A percentile compares a stretch with the other conserved stretches of the same genome.
Evolutionary conservation across 2,797 vertebrate genomes (phyloP).

Genomic region (Phrynocephalus guinanensis): DNA sequence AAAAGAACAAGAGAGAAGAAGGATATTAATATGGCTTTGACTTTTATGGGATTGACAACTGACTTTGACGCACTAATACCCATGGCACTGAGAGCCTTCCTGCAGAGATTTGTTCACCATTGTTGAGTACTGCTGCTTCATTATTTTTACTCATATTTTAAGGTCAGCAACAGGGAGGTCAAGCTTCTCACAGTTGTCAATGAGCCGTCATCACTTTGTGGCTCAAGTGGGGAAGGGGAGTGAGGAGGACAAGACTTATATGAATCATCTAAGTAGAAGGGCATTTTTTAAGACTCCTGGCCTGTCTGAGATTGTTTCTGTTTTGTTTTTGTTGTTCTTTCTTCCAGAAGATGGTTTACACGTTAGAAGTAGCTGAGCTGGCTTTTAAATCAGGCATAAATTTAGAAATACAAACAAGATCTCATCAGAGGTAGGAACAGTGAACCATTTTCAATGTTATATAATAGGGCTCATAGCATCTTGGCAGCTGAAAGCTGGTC

Average conservation of each 20-base stretch:
- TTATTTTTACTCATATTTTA: conserved; percentile 53
- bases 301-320: conserved; percentile 25
- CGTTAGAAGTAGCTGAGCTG: conserved; percentile 37
- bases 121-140: conserved; percentile 44
- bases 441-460: not conserved
- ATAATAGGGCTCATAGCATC: not conserved
- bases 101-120: conserved; percentile 31
- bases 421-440: conserved; percentile 41
- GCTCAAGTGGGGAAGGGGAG: conserved; percentile 43
- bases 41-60: conserved; percentile 47
- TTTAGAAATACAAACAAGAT: not conserved
- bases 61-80: conserved; percentile 52
- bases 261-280: conserved; percentile 60
- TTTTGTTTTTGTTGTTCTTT: conserved; percentile 24
- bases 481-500: not conserved
- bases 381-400: conserved; percentile 39
- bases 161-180: conserved; percentile 55
- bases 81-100: conserved; percentile 25
- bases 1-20: not conserved
- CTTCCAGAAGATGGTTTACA: conserved; percentile 24
- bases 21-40: conserved; percentile 25
- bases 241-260: conserved; percentile 60
- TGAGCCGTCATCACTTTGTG: conserved; percentile 57
- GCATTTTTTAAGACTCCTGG: conserved; percentile 44
- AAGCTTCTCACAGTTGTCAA: not conserved